These are phyloP conservation scores for Hipposideros armiger DNA, from an alignment of 2,113 vertebrate species.

Conservation along the genomic window DNA sequence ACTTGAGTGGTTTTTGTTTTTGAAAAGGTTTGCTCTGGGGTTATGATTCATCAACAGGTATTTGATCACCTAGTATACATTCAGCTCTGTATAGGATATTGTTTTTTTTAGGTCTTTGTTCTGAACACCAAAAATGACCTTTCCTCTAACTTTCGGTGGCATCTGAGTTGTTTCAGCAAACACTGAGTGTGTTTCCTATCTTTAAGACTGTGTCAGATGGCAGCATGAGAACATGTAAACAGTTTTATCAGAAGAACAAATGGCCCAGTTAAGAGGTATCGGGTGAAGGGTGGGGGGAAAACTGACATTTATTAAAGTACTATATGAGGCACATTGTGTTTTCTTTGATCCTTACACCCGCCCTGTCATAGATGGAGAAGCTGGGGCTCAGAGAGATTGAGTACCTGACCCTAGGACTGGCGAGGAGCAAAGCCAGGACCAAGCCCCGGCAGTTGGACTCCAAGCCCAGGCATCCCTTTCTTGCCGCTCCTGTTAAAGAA, in stretches of 20 bases:
- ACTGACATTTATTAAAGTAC: not conserved
- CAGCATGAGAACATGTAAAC: not conserved
- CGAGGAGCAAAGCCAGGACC: not conserved
- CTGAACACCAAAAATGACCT: not conserved
- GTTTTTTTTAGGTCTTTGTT: not conserved
- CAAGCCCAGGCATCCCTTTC: not conserved
- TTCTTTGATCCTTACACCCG: not conserved
- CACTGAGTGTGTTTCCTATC: fast-evolving
- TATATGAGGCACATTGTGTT: not conserved
- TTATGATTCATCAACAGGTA: constrained; percentile 41
- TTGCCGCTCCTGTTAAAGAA: not conserved
- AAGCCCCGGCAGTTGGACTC: not conserved
- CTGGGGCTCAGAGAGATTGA: not conserved
- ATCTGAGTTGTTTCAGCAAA: not conserved
- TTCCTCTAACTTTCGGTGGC: not conserved
- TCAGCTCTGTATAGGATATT: not conserved
- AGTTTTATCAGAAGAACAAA: not conserved
- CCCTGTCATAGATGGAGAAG: not conserved
- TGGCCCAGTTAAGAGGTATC: not conserved
- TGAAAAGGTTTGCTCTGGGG: not conserved
- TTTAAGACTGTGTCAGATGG: not conserved
- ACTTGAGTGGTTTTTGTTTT: constrained; percentile 19
- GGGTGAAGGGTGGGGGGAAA: not conserved
- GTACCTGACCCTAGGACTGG: not conserved
- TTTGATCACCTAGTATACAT: not conserved